These are phyloP conservation scores for Pangasius djambal DNA, from an alignment of 2,797 vertebrate species.

Conservation along the genomic window DNA sequence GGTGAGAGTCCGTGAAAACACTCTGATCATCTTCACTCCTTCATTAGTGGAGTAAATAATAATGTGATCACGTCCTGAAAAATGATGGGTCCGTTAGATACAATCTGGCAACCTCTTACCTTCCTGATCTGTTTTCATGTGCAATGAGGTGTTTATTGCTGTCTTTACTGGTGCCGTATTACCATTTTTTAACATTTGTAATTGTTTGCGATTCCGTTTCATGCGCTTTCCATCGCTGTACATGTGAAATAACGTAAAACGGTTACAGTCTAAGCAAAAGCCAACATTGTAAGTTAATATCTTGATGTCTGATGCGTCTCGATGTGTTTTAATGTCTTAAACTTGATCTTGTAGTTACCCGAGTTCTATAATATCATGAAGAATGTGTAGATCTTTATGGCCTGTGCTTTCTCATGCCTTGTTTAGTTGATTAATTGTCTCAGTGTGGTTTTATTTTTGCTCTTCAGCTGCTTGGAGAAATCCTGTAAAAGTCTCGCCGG, in stretches of 20 bases:
- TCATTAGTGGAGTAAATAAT: neutral
- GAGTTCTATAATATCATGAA: neutral
- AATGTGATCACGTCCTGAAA: neutral
- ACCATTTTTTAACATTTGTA: neutral
- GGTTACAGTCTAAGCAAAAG: neutral
- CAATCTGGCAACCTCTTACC: neutral
- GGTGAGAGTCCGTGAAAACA: slow-evolving; percentile 73
- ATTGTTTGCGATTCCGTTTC: neutral
- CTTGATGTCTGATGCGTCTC: neutral
- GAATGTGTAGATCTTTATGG: neutral
- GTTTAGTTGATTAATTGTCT: neutral
- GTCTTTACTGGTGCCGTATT: neutral
- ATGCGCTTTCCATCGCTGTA: neutral
- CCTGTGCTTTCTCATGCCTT: neutral
- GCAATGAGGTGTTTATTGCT: neutral
- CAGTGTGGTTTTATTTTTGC: neutral
- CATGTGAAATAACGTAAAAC: neutral
- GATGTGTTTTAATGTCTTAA: neutral
- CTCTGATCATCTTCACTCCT: neutral
- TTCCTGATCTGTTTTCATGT: neutral
- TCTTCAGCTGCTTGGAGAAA: slow-evolving; percentile 85
- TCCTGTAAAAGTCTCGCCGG: slow-evolving; percentile 88
- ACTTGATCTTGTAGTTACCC: neutral
- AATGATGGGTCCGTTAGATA: neutral
- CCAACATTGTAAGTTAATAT: neutral